Base-by-base conservation (phyloP, 2,888 invertebrate genomes). In the Laothoe populi region DNA sequence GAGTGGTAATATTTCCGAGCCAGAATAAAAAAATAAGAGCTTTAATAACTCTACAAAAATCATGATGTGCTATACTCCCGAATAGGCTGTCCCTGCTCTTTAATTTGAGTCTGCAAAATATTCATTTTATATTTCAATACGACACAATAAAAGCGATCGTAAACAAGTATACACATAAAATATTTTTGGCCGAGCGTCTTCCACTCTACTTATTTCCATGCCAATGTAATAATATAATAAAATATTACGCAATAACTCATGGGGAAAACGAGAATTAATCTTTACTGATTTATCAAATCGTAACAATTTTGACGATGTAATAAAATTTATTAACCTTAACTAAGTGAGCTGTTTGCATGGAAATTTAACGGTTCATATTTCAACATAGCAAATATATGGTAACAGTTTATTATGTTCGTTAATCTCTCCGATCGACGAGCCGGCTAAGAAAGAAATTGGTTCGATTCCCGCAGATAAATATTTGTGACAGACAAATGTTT, bases 251-350 rank as follows among this genome's bases (percentile, higher is more conserved):
- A n/a, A 49, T 49, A 49, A 31, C 26, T 49, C 13, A 19, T 44
- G 49, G 16, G 16, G 46, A 21, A 13, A 21, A 23, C 23, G 46
- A 38, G 46, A 16, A 49, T 49, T 49, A 31, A 49, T 49, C 26
- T 48, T 48, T 48, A 48, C 24, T 49, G 49, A 24, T 49, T 49
- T 49, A 49, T 49, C 49, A 31, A 49, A 49, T 49, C 49, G 31
- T 31, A 26, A 49, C 26, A 49, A 49, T 49, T n/a, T 38, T 49
- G 26, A 49, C 49, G 49, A 31, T 49, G 31, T n/a, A 16, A 49
- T 49, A 31, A 49, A 31, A 49, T 49, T 49, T 49, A 49, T 49
- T 31, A 26, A 16, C 49, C 49, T 4, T 2, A 1, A 21, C 24
- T 13, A 48, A 48, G 46, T 48, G n/a, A 16, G 49, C 16, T 44